Evolutionary conservation across 1,140 invertebrate species (phyloP).

Genomic region (Sycobia sp.): DNA sequence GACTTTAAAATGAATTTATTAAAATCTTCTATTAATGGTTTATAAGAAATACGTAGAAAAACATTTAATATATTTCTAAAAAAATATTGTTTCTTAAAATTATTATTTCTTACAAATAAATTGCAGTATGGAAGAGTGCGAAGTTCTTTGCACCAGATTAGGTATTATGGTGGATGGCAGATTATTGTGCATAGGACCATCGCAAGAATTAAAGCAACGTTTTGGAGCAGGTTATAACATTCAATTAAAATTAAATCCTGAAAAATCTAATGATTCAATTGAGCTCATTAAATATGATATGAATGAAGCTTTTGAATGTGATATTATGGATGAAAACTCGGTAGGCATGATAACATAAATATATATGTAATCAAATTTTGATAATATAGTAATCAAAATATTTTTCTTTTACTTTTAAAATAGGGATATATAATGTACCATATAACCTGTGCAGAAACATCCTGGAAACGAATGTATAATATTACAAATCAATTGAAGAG

Average conservation of each 20-base stretch:
- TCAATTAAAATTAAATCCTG: constrained; percentile 53
- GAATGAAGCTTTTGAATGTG: constrained; percentile 47
- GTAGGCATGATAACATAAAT: no score
- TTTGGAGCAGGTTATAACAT: constrained; percentile 64
- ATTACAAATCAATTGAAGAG: constrained; percentile 52
- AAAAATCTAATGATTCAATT: constrained; percentile 37
- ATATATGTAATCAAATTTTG: not conserved
- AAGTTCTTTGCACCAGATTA: constrained; percentile 82
- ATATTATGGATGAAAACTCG: constrained; percentile 54
- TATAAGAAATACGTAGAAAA: no score
- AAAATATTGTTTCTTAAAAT: no score
- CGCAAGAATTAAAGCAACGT: constrained; percentile 71
- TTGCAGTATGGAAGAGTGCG: constrained; percentile 92
- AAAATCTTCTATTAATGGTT: no score
- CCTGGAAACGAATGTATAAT: constrained; percentile 57
- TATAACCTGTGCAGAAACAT: constrained; percentile 47
- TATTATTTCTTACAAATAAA: constrained; percentile 22
- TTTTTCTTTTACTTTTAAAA: no score
- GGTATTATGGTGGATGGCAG: constrained; percentile 89
- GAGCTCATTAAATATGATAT: constrained; percentile 50
- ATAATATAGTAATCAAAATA: no score
- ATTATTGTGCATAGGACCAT: constrained; percentile 73
- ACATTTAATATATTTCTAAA: no score
- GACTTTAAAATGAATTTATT: no score
- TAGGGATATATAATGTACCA: constrained; percentile 57